Conservation (phyloP, 30 jellyfish, hydroid and myxozoan species). For the Aurelia aurita complex sp. Pacific region DNA sequence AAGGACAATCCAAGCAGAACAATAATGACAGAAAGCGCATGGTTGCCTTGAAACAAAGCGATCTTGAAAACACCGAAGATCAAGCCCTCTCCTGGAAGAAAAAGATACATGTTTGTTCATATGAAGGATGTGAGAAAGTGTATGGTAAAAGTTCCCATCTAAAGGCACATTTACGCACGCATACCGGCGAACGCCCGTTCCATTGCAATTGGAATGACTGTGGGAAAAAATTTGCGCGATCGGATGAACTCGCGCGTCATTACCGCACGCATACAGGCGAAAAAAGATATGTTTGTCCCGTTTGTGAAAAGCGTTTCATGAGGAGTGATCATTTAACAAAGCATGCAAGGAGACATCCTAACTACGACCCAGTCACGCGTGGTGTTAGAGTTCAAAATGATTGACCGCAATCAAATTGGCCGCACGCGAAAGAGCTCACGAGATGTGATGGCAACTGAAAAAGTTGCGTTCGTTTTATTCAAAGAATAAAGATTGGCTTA, state of each 20-base stretch:
- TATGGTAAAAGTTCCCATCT: conserved; percentile 98
- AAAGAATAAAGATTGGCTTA: too few species aligned
- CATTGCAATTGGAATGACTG: conserved; percentile 93
- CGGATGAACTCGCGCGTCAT: conserved; percentile 99
- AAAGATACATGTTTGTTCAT: conserved; percentile 87
- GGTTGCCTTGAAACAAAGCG: conserved; percentile 45
- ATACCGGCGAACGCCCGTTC: conserved; percentile 99
- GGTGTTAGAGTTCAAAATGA: conserved; percentile 63
- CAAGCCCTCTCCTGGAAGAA: conserved; percentile 47
- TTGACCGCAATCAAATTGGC: background rate
- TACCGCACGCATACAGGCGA: conserved; percentile 98
- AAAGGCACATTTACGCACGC: conserved; percentile 97
- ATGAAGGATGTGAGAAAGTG: conserved; percentile 86
- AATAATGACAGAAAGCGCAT: conserved; percentile 55
- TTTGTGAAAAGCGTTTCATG: conserved; percentile 97
- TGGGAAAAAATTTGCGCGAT: conserved; percentile 97
- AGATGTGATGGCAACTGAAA: background rate
- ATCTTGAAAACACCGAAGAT: conserved; percentile 39
- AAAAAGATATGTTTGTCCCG: conserved; percentile 95
- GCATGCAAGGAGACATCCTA: conserved; percentile 96
- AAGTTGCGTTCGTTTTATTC: conserved; percentile 1
- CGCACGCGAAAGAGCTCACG: background rate
- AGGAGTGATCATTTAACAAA: conserved; percentile 97
- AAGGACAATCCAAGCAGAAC: conserved; percentile 18
- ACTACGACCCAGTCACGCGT: conserved; percentile 96